Percentiles rank a stretch among this genome's conserved stretches.
phyloP scores from a whole-genome alignment of 2,113 vertebrate genomes.

The Periophthalmodon schlosseri region DNA sequence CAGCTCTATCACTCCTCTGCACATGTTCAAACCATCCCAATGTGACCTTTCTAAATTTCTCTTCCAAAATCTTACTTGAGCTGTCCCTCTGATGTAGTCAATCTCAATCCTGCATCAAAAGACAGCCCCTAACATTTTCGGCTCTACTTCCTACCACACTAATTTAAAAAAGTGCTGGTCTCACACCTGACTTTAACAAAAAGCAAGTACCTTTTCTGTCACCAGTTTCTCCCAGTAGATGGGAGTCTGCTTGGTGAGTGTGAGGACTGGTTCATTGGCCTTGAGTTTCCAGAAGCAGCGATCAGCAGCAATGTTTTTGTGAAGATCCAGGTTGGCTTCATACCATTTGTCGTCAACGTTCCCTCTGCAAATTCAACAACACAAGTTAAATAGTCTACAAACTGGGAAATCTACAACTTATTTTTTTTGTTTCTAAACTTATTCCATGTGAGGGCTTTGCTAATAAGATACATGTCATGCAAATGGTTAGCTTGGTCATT shows the following conservation, averaged over 20 bases:
- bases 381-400: neutral
- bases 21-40: neutral
- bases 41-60: no score
- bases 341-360: conserved; percentile 53
- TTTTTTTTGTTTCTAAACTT: neutral
- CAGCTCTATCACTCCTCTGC: neutral
- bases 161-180: neutral
- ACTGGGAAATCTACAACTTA: no score
- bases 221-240: conserved; percentile 64
- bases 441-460: neutral
- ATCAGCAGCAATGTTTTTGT: conserved; percentile 37
- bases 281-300: conserved; percentile 66
- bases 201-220: conserved; percentile 61
- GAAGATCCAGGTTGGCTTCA: conserved; percentile 59
- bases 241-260: conserved; percentile 61
- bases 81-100: neutral
- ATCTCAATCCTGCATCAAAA: neutral
- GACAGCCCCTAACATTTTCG: neutral
- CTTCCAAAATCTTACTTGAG: neutral
- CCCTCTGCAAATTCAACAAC: conserved; percentile 51
- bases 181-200: no score
- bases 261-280: conserved; percentile 70
- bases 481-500: neutral
- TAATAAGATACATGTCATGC: neutral
- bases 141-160: neutral